Conservation (phyloP, 92 coral and sea anemone species). For the Porites rus region DNA sequence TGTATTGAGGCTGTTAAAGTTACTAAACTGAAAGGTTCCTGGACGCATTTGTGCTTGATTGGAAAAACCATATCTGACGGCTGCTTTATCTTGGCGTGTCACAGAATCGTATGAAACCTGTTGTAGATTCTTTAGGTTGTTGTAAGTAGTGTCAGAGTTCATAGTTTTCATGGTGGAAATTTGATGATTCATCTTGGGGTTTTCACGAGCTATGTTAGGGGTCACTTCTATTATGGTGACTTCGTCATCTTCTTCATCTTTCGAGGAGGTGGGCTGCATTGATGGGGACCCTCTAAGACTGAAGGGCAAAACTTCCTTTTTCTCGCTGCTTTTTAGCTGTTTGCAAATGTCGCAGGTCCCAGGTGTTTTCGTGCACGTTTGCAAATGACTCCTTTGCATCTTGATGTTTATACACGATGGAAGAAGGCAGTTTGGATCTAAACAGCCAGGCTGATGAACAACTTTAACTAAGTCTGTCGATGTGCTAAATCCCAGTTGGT, state of each 20-base stretch:
- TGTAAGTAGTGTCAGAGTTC: neutral
- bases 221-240: slow-evolving; percentile 10
- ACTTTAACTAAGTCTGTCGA: neutral
- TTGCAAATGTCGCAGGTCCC: slow-evolving; percentile 32
- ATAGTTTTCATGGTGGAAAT: neutral
- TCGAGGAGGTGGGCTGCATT: neutral
- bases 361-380: slow-evolving; percentile 15
- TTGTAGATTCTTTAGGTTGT: neutral
- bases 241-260: neutral
- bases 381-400: slow-evolving; percentile 11
- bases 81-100: neutral
- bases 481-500: neutral
- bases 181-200: neutral
- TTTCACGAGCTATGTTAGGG: neutral
- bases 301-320: neutral
- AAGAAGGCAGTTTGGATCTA: slow-evolving; percentile 42
- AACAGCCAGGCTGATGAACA: slow-evolving; percentile 31
- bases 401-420: slow-evolving; percentile 32
- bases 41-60: slow-evolving; percentile 9
- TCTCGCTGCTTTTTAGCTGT: neutral
- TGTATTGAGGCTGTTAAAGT: neutral
- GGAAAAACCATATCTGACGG: neutral
- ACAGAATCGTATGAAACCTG: neutral
- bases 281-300: neutral
- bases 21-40: neutral